Percentiles rank a stretch among this genome's conserved stretches.
These are phyloP conservation scores for Meandrusa payeni DNA, from an alignment of 2,888 invertebrate species.

Conservation along the genomic window DNA sequence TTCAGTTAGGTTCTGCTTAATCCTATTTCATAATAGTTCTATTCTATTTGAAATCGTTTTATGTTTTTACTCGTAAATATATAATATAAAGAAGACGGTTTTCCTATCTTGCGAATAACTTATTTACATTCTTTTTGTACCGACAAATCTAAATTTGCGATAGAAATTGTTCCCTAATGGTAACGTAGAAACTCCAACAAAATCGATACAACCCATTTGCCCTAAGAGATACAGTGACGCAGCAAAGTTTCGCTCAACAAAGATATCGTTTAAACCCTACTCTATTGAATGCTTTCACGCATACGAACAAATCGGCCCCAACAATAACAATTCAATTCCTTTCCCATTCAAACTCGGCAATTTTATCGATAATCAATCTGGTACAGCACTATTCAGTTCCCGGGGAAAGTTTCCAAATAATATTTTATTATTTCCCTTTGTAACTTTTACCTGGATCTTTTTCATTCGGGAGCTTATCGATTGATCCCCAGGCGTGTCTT, in stretches of 20 bases:
- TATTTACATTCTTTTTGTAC: too few relatives aligned
- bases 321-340: slow-evolving; percentile 48
- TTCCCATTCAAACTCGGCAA: slow-evolving; percentile 38
- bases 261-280: slow-evolving; percentile 29
- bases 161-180: slow-evolving; percentile 1
- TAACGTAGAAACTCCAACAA: slow-evolving; percentile 2
- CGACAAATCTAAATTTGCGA: slow-evolving; percentile 3
- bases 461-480: slow-evolving; percentile 27
- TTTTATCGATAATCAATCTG: slow-evolving; percentile 42
- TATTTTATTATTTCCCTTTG: slow-evolving; percentile 39
- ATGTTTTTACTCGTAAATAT: too few relatives aligned
- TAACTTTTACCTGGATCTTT: slow-evolving; percentile 33
- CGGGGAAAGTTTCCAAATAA: slow-evolving; percentile 33
- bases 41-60: too few relatives aligned
- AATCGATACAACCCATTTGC: slow-evolving; percentile 17
- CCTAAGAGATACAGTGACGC: slow-evolving; percentile 20
- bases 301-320: slow-evolving; percentile 40
- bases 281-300: slow-evolving; percentile 34
- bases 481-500: slow-evolving; percentile 26
- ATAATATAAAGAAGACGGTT: too few relatives aligned
- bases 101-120: too few relatives aligned
- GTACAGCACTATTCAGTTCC: slow-evolving; percentile 28
- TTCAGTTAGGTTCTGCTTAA: too few relatives aligned
- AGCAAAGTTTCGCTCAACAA: slow-evolving; percentile 24
- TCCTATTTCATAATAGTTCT: too few relatives aligned